Conservation (phyloP, 2,888 invertebrate species). For the Eurytoma californica region DNA sequence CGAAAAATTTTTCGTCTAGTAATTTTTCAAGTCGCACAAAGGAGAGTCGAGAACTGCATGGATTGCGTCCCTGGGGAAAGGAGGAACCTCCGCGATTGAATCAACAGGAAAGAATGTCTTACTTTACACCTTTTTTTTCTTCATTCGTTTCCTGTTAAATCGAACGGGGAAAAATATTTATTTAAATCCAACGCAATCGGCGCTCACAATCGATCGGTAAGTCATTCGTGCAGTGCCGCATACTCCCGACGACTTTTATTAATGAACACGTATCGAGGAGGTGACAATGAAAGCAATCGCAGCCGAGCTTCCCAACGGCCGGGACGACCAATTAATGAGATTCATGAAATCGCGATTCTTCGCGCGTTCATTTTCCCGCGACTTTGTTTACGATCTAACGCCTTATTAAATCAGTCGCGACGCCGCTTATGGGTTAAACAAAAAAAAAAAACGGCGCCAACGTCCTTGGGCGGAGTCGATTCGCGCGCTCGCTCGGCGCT, state of each 20-base stretch:
- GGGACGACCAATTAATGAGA: slow-evolving; percentile 6
- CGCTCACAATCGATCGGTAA: neutral
- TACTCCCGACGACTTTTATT: neutral
- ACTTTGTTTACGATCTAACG: slow-evolving; percentile 26
- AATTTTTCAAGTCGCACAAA: neutral
- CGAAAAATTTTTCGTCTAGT: no score
- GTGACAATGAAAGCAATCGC: slow-evolving; percentile 7
- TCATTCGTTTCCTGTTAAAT: no score
- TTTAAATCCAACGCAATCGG: neutral
- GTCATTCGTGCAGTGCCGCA: neutral
- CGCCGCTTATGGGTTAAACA: neutral
- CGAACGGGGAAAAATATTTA: slow-evolving; percentile 1
- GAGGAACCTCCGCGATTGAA: no score
- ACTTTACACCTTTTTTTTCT: no score
- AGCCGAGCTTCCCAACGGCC: neutral
- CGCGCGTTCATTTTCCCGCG: neutral
- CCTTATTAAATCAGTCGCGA: slow-evolving; percentile 25
- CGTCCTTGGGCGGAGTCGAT: slow-evolving; percentile 15
- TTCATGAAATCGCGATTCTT: slow-evolving; percentile 9
- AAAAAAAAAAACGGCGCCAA: neutral
- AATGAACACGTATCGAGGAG: neutral
- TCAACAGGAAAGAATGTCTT: no score
- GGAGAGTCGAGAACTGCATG: no score
- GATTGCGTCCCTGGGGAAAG: no score
- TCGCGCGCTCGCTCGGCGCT: slow-evolving; percentile 16